Conservation (phyloP, 2,113 vertebrate species). For the Myxocyprinus asiaticus region DNA sequence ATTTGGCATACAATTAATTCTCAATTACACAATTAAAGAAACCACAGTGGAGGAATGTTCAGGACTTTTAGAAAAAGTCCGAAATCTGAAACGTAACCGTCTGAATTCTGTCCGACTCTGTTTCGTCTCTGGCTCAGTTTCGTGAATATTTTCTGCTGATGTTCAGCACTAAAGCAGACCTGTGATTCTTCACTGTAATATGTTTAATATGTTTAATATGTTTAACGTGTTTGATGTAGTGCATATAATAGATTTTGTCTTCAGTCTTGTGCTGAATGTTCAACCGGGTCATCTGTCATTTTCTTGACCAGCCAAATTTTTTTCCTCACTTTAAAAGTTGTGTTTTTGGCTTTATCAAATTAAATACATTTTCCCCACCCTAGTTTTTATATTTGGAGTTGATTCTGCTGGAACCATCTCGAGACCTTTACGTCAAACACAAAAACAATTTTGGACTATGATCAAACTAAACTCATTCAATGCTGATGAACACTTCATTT, state of each 20-base stretch:
- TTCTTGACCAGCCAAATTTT: not conserved
- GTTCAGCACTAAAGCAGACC: too few species aligned
- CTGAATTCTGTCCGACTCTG: not conserved
- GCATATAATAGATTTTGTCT: not conserved
- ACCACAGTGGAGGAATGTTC: not conserved
- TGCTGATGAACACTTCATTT: too few species aligned
- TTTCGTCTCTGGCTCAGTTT: not conserved
- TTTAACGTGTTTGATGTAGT: not conserved
- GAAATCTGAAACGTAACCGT: not conserved
- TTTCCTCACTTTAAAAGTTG: not conserved
- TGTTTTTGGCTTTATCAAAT: too few species aligned
- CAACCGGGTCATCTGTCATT: not conserved
- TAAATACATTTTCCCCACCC: too few species aligned
- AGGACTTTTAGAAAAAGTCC: not conserved
- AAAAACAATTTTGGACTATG: too few species aligned
- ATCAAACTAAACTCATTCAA: too few species aligned
- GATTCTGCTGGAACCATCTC: too few species aligned
- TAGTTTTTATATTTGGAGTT: too few species aligned
- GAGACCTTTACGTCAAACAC: too few species aligned
- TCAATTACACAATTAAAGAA: conserved; percentile 13
- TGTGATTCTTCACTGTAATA: too few species aligned
- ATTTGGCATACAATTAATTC: conserved; percentile 6
- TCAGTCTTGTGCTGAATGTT: not conserved
- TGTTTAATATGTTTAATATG: not conserved
- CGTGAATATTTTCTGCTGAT: too few species aligned